Percentiles rank a stretch among this genome's conserved stretches.
phyloP scores from a whole-genome alignment of 2,888 invertebrate genomes.

The Acrocera orbiculus region DNA sequence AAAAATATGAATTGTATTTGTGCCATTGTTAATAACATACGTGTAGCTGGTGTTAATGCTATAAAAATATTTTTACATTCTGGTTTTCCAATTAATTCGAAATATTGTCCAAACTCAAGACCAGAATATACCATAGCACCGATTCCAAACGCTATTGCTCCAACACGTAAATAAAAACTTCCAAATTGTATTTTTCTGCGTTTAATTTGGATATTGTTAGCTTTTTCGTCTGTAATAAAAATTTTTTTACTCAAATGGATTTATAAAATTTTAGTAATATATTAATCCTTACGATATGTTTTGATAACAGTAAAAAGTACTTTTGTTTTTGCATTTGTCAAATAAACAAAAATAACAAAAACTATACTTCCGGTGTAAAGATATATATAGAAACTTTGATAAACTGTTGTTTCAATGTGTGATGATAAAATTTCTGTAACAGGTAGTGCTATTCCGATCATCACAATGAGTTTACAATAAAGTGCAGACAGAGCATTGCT shows the following conservation, averaged over 20 bases:
- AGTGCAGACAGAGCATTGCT: slow-evolving; percentile 60
- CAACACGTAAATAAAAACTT: slow-evolving; percentile 71
- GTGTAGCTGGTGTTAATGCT: slow-evolving; percentile 65
- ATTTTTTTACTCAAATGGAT: neutral
- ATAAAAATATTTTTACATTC: slow-evolving; percentile 44
- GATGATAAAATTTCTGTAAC: slow-evolving; percentile 70
- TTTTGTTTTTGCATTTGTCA: slow-evolving; percentile 44
- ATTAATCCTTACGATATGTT: slow-evolving; percentile 26
- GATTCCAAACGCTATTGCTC: slow-evolving; percentile 45
- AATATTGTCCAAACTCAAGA: slow-evolving; percentile 54
- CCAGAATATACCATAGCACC: slow-evolving; percentile 56
- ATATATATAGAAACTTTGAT: slow-evolving; percentile 74
- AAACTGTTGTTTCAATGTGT: slow-evolving; percentile 54
- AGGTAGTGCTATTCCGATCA: slow-evolving; percentile 70
- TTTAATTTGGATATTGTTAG: slow-evolving; percentile 26
- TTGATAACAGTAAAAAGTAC: slow-evolving; percentile 43
- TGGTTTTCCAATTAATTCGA: slow-evolving; percentile 43
- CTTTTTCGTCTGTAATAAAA: slow-evolving; percentile 22
- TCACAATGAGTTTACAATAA: slow-evolving; percentile 70
- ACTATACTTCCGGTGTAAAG: slow-evolving; percentile 57
- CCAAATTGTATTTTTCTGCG: slow-evolving; percentile 45
- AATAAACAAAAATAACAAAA: slow-evolving; percentile 58
- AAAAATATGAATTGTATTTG: slow-evolving; percentile 91
- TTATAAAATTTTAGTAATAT: neutral
- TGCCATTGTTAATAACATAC: slow-evolving; percentile 67